Conservation (phyloP, 2,113 vertebrate genomes). For the Platichthys stellatus region DNA sequence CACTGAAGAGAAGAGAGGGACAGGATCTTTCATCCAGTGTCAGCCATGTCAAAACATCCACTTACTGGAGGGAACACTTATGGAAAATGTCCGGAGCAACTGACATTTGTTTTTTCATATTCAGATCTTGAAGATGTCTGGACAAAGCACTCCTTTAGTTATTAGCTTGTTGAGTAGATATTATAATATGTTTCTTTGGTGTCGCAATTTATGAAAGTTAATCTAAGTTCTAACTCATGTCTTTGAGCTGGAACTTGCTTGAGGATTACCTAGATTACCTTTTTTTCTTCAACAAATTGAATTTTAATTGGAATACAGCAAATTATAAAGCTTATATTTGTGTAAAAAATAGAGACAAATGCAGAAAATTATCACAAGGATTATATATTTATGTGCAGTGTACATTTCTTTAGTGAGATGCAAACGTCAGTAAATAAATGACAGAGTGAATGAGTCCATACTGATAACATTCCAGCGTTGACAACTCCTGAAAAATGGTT, state of each 20-base stretch:
- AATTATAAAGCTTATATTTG: neutral
- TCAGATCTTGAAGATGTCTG: no score
- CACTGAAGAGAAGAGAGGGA: slow-evolving; percentile 25
- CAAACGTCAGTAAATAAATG: neutral
- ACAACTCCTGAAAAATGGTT: neutral
- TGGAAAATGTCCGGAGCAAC: no score
- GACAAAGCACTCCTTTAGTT: slow-evolving; percentile 6
- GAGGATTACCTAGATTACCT: no score
- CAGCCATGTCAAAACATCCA: no score
- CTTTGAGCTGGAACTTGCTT: neutral
- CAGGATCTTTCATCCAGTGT: neutral
- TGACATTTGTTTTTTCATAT: no score
- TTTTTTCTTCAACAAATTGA: neutral
- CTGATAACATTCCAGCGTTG: neutral
- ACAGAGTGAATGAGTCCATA: no score
- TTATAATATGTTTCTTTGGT: neutral
- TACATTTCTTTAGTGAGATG: no score
- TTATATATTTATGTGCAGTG: no score
- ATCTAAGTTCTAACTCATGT: no score
- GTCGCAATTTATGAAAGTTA: no score
- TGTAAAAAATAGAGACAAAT: slow-evolving; percentile 1
- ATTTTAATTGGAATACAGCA: neutral
- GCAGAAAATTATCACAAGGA: neutral
- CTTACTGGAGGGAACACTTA: no score
- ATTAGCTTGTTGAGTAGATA: slow-evolving; percentile 46